Evolutionary conservation across 92 coral and sea anemone genomes (phyloP).

Genomic region (Diadumene lineata): DNA sequence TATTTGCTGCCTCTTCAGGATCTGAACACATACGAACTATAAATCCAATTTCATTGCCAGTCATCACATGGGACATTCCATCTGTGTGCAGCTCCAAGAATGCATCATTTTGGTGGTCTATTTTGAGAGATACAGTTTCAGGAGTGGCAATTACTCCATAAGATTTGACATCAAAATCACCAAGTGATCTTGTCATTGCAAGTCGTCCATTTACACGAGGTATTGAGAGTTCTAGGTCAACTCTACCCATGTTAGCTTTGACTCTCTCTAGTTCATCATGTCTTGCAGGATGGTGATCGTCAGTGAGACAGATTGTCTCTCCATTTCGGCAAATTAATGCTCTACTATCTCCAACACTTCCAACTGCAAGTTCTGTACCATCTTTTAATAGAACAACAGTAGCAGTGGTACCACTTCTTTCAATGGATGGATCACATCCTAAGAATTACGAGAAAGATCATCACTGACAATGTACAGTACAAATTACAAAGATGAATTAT

Average conservation of each 20-base stretch:
- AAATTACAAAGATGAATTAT: too few relatives aligned
- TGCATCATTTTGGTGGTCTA: conserved; percentile 71
- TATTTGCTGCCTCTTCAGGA: conserved; percentile 76
- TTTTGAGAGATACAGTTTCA: conserved; percentile 57
- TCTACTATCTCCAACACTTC: conserved; percentile 92
- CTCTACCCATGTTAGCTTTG: conserved; percentile 63
- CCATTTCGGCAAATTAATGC: conserved; percentile 80
- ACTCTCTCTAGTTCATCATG: conserved; percentile 78
- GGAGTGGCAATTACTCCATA: conserved; percentile 92
- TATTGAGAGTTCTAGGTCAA: conserved; percentile 62
- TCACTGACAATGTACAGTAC: too few relatives aligned
- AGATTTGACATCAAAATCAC: conserved; percentile 88
- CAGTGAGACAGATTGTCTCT: conserved; percentile 62
- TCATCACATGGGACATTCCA: conserved; percentile 90
- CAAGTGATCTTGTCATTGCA: conserved; percentile 94
- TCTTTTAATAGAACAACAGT: conserved; percentile 82
- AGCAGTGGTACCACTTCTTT: conserved; percentile 90
- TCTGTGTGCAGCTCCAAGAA: conserved; percentile 86
- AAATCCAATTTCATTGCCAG: conserved; percentile 70
- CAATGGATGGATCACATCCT: conserved; percentile 47
- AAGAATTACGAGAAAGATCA: too few relatives aligned
- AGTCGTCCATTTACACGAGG: conserved; percentile 94
- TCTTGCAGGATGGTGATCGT: conserved; percentile 84
- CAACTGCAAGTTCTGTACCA: conserved; percentile 85
- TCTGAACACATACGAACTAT: conserved; percentile 73